phyloP scores from a whole-genome alignment of 2,113 vertebrate species.

The Eudyptes chrysolophus region DNA sequence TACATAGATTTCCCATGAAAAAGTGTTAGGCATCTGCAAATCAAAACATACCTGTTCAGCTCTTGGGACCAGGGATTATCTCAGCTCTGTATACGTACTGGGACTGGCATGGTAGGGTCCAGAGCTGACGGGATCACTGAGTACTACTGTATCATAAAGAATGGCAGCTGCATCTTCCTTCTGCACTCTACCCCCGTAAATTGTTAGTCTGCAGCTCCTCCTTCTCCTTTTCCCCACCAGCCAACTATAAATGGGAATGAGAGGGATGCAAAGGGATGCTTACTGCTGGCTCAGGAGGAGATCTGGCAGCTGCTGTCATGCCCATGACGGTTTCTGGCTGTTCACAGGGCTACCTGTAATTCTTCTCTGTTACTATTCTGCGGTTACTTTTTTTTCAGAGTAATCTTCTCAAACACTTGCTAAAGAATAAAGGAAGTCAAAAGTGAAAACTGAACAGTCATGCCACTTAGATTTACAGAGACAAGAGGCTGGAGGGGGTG shows the following conservation, averaged over 20 bases:
- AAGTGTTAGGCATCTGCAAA: background rate
- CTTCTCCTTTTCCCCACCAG: background rate
- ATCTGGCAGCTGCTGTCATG: background rate
- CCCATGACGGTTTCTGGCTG: background rate
- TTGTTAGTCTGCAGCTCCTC: background rate
- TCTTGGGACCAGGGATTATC: background rate
- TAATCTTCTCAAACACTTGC: conserved; percentile 53
- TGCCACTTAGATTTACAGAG: conserved; percentile 21
- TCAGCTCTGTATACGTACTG: background rate
- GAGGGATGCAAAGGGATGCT: background rate
- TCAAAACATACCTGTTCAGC: background rate
- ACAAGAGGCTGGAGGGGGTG: background rate
- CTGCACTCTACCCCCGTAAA: background rate
- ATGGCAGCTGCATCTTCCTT: background rate
- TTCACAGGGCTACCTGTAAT: conserved; percentile 16
- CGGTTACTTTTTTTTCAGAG: conserved; percentile 18
- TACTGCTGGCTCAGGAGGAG: background rate
- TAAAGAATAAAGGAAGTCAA: conserved; percentile 53
- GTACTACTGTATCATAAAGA: background rate
- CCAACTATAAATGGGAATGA: background rate
- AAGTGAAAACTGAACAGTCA: conserved; percentile 63
- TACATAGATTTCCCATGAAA: background rate
- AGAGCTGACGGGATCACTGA: background rate
- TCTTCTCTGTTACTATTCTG: conserved; percentile 26
- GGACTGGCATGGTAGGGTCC: background rate